phyloP scores from a whole-genome alignment of 2,888 invertebrate genomes.

The Congeria kusceri region DNA sequence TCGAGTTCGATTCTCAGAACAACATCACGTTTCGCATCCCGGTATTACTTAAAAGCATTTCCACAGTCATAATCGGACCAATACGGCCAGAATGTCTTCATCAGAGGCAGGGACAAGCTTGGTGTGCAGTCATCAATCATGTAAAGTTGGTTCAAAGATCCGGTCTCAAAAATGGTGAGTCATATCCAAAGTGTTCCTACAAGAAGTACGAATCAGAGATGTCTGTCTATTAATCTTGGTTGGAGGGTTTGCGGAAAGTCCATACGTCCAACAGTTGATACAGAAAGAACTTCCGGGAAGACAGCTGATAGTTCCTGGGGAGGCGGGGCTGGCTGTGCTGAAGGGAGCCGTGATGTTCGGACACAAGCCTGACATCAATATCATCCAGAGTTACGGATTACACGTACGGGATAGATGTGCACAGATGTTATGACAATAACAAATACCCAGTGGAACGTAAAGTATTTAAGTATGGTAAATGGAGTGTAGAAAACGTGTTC shows the following conservation, averaged over 20 bases:
- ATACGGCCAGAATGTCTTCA: not conserved
- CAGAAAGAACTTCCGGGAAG: not conserved
- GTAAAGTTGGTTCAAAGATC: not conserved
- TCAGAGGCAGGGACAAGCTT: not conserved
- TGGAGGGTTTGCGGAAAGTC: not conserved
- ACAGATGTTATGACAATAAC: not conserved
- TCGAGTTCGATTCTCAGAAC: not conserved
- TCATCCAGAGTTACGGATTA: not conserved
- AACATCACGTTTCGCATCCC: constrained; percentile 1
- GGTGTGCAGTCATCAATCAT: not conserved
- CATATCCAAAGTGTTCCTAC: not conserved
- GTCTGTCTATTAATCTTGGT: not conserved
- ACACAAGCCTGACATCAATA: not conserved
- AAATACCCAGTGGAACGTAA: not conserved
- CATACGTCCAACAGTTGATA: not conserved
- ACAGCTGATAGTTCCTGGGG: not conserved
- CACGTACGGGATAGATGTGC: not conserved
- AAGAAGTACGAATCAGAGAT: not conserved
- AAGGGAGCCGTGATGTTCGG: not conserved
- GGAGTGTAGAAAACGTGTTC: not conserved
- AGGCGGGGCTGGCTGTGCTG: not conserved
- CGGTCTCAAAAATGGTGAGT: not conserved
- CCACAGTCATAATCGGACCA: not conserved
- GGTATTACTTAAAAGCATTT: not conserved
- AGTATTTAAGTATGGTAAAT: not conserved